These are phyloP conservation scores for Okapia johnstoni DNA, from an alignment of 2,113 vertebrate genomes.

Conservation along the genomic window DNA sequence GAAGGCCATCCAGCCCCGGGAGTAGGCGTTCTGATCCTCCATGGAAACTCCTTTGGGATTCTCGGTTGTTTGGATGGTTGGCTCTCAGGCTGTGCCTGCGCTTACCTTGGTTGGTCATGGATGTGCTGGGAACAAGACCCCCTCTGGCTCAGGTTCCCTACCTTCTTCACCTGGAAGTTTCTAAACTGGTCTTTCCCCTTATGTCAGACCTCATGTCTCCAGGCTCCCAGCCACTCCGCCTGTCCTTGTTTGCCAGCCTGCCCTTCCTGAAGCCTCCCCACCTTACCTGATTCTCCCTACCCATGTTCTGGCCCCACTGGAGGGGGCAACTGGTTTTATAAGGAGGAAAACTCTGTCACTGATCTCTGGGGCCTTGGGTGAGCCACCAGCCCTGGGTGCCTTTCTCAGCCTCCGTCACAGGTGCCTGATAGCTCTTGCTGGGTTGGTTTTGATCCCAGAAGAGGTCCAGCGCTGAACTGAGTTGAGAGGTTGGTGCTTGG, in stretches of 20 bases:
- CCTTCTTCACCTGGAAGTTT: neutral
- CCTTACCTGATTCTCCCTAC: neutral
- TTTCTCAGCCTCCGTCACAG: neutral
- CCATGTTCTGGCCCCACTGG: neutral
- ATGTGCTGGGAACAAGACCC: neutral
- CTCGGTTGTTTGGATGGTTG: neutral
- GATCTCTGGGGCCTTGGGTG: neutral
- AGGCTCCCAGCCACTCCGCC: neutral
- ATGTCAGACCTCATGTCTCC: neutral
- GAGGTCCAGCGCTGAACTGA: neutral
- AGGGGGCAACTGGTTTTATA: neutral
- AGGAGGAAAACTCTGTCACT: neutral
- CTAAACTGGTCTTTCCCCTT: neutral
- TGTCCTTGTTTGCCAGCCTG: neutral
- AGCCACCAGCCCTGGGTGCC: neutral
- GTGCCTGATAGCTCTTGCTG: rapidly evolving
- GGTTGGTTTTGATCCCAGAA: neutral
- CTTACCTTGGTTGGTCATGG: rapidly evolving
- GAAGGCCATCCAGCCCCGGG: neutral
- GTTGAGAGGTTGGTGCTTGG: neutral
- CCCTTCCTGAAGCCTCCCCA: neutral
- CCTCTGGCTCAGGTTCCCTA: neutral
- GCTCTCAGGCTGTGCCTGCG: rapidly evolving
- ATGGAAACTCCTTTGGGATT: neutral
- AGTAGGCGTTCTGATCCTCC: neutral